Evolutionary conservation across 2,888 invertebrate species (phyloP).

Genomic region (Ptilodon capucinus): DNA sequence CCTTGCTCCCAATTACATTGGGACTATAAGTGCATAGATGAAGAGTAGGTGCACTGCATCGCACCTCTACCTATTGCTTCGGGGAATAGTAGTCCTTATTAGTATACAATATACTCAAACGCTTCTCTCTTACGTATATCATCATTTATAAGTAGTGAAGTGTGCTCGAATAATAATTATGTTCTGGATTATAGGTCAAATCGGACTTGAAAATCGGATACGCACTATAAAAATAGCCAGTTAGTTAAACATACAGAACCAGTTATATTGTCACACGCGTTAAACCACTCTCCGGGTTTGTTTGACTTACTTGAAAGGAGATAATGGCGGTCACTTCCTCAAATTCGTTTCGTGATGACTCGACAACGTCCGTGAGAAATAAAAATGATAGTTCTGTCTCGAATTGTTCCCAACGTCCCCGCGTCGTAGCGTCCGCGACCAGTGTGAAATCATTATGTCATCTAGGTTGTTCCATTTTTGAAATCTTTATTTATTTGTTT

Average conservation of each 20-base stretch:
- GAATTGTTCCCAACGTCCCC: slow-evolving; percentile 22
- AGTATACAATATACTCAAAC: too few species aligned
- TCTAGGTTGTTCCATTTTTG: slow-evolving; percentile 3
- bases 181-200: too few species aligned
- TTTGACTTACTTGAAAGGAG: slow-evolving; percentile 69
- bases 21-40: too few species aligned
- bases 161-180: not conserved
- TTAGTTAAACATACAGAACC: slow-evolving; percentile 28
- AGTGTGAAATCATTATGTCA: slow-evolving; percentile 6
- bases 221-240: not conserved
- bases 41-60: too few species aligned
- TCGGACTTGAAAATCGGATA: not conserved
- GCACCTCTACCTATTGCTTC: too few species aligned
- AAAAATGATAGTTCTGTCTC: slow-evolving; percentile 52
- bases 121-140: not conserved
- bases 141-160: not conserved
- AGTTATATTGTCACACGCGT: slow-evolving; percentile 23
- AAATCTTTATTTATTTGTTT: not conserved
- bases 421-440: slow-evolving; percentile 18
- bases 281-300: slow-evolving; percentile 47
- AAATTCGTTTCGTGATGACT: slow-evolving; percentile 73
- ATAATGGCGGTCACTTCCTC: slow-evolving; percentile 74
- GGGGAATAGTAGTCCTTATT: too few species aligned
- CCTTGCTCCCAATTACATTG: too few species aligned
- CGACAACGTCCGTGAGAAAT: slow-evolving; percentile 68